These are phyloP conservation scores for Tragelaphus strepsiceros DNA, from an alignment of 2,113 vertebrate genomes.

Conservation along the genomic window DNA sequence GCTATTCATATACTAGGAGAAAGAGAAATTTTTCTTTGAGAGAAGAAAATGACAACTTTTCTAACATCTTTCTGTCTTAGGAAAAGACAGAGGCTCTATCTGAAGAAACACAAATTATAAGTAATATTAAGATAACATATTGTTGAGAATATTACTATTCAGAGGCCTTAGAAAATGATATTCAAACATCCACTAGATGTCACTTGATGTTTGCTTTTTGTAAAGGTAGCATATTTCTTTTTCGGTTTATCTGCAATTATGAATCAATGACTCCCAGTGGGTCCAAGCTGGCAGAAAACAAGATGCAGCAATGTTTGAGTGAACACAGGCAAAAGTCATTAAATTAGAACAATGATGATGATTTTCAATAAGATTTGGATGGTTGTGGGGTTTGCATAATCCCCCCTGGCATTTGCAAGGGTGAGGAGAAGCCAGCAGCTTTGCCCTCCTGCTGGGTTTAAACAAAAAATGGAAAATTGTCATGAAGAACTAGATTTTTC, in stretches of 20 bases:
- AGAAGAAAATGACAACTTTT: neutral
- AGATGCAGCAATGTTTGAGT: conserved; percentile 74
- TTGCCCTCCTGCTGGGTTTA: conserved; percentile 80
- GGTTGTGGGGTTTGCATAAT: conserved; percentile 79
- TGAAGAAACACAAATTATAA: neutral
- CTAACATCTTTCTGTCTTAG: neutral
- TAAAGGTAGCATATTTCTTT: conserved; percentile 7
- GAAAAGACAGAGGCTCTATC: neutral
- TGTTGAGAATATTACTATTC: neutral
- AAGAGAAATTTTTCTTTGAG: neutral
- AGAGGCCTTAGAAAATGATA: neutral
- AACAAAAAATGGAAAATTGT: conserved; percentile 81
- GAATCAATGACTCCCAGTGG: conserved; percentile 69
- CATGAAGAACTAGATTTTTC: conserved; percentile 77
- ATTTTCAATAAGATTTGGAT: conserved; percentile 78
- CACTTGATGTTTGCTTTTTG: conserved; percentile 76
- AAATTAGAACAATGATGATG: conserved; percentile 75
- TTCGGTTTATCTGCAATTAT: conserved; percentile 69
- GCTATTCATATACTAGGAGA: neutral
- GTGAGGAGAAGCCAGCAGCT: conserved; percentile 74
- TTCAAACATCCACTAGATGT: conserved; percentile 81
- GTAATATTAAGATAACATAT: neutral
- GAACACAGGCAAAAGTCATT: conserved; percentile 77
- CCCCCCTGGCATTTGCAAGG: conserved; percentile 72
- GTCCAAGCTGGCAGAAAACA: conserved; percentile 74